A percentile compares a stretch with the other conserved stretches of the same genome.
Evolutionary conservation across 2,797 vertebrate species (phyloP).

Genomic region (Chaetodon trifasciatus): DNA sequence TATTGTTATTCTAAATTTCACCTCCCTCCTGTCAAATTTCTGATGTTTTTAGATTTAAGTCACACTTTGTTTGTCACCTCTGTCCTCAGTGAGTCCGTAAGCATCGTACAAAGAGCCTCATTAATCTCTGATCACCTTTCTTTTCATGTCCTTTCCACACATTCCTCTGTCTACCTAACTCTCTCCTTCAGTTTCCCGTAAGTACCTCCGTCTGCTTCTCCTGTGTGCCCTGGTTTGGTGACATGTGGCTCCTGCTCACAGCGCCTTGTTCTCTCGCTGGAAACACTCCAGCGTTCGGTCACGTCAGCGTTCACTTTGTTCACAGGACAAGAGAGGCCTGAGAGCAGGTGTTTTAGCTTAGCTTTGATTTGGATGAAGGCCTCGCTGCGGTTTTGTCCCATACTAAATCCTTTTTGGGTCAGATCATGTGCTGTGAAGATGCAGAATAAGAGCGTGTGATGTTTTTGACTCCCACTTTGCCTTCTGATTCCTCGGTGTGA

Average conservation of each 20-base stretch:
- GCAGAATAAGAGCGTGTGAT: conserved; percentile 1
- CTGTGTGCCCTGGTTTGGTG: conserved; percentile 53
- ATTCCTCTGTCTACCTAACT: conserved; percentile 69
- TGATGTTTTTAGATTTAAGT: not conserved
- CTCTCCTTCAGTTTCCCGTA: conserved; percentile 87
- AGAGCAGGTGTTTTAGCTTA: not conserved
- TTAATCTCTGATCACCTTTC: conserved; percentile 49
- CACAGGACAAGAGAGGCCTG: not conserved
- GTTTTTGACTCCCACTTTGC: conserved; percentile 4
- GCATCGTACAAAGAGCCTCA: conserved; percentile 13
- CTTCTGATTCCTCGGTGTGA: conserved; percentile 18
- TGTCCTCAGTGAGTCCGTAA: conserved; percentile 15
- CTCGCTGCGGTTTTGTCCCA: not conserved
- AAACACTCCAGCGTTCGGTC: not conserved
- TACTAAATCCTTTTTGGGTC: not conserved
- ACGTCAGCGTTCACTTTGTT: conserved; percentile 26
- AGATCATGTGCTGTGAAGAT: not conserved
- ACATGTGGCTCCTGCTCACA: conserved; percentile 16
- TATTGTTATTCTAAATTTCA: not conserved
- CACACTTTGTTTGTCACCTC: not conserved
- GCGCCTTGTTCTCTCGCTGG: conserved; percentile 6
- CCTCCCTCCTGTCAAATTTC: not conserved
- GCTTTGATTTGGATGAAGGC: not conserved
- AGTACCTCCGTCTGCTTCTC: conserved; percentile 73
- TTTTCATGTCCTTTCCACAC: conserved; percentile 73